phyloP scores from a whole-genome alignment of 2,113 vertebrate species.

The Crotalus viridis region DNA sequence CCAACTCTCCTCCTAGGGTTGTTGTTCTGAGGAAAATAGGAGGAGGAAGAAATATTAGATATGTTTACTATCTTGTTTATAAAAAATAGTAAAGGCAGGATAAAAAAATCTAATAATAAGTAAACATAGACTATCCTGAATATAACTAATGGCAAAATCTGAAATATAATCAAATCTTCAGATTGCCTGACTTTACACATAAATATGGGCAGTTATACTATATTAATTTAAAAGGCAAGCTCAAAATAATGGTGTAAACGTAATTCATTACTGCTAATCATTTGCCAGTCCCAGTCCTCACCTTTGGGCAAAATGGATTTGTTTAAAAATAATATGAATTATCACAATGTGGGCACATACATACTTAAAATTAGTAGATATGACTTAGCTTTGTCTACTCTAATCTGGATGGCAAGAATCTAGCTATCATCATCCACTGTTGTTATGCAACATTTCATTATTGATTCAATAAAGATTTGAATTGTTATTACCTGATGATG shows the following conservation, averaged over 20 bases:
- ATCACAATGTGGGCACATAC: neutral
- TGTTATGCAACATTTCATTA: slow-evolving; percentile 10
- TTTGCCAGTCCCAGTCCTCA: neutral
- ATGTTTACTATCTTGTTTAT: neutral
- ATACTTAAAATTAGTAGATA: neutral
- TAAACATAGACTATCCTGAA: neutral
- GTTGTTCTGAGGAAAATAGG: neutral
- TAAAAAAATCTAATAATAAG: neutral
- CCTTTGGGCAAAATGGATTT: neutral
- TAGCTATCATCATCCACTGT: neutral
- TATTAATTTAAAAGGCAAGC: neutral
- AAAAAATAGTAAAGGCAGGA: neutral
- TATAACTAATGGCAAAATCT: neutral
- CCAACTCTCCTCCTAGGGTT: neutral
- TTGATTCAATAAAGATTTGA: neutral
- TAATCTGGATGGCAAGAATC: neutral
- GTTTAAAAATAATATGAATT: neutral
- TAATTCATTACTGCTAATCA: neutral
- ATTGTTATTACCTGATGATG: slow-evolving; percentile 87
- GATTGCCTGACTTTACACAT: neutral
- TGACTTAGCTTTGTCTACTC: neutral
- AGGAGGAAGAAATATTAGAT: neutral
- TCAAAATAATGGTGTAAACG: neutral
- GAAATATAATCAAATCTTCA: slow-evolving; percentile 17
- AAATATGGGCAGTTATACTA: neutral